Evolutionary conservation across 2,113 vertebrate species (phyloP), one percentile per base, ranked within the genome.

Genomic region (Hystrix brachyura): DNA sequence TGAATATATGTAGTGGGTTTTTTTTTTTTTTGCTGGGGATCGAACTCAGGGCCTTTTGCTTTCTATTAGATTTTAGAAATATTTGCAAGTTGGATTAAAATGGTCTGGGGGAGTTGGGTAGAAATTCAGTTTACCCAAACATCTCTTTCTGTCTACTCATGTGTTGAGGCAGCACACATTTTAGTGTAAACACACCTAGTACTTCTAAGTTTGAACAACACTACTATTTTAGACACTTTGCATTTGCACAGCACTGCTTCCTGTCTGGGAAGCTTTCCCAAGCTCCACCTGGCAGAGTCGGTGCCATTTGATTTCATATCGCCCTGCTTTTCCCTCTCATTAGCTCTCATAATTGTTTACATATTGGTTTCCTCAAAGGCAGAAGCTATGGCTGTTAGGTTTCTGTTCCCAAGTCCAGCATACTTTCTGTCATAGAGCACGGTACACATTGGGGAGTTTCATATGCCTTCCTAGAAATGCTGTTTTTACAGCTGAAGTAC

Each of bases 1-100:
- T 38, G 38, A 38, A 38, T 38, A 38, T 38, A 38, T 38, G 2
- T 38, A 38, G n/a, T n/a, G n/a, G n/a, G n/a, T 38, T 2, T 38
- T 38, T 38, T 38, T 38, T 38, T 38, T 38, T 38, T 38, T 38
- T 38, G 38, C 38, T 38, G 38, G 38, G 38, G 38, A 38, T 38
- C 2, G 38, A 38, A 38, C 38, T 38, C 38, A 38, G 38, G 38
- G 38, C 38, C 38, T 38, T 38, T 2, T 38, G 38, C 38, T 38
- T 38, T 38, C 2, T 89, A 89, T 91, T 97, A 87, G 55, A 74
- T 76, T 94, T 93, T 91, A 95, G 92, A 92, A 95, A 92, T 96
- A 88, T 90, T 95, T 82, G 43, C 85, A 96, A 94, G 93, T 88
- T 65, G 19, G 55, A 96, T 82, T 29, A 94, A 90, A 96, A 86